phyloP scores from a whole-genome alignment of 2,113 vertebrate genomes.

The Tetrao urogallus region DNA sequence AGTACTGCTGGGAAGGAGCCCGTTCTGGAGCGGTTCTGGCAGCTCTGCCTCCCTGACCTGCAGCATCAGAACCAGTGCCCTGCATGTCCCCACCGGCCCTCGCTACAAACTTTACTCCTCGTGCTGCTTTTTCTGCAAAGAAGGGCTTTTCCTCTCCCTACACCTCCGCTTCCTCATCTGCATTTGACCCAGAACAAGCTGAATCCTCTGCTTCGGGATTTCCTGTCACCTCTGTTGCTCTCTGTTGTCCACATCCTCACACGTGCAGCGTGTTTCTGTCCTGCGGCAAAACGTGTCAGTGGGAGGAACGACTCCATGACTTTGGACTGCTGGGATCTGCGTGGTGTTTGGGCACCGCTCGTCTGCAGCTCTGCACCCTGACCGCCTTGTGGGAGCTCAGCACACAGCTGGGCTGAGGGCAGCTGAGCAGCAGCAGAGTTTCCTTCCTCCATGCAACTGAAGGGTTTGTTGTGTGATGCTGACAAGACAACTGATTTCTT shows the following conservation, averaged over 20 bases:
- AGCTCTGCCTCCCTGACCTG: neutral
- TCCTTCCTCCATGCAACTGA: neutral
- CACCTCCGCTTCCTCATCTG: neutral
- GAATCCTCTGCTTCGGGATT: constrained; percentile 8
- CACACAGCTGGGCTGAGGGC: neutral
- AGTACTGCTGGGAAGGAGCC: neutral
- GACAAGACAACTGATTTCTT: neutral
- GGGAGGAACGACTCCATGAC: neutral
- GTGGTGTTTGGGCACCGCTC: neutral
- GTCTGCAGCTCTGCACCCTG: neutral
- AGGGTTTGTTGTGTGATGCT: neutral
- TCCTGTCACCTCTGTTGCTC: constrained; percentile 31
- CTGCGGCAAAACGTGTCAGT: neutral
- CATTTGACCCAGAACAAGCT: neutral
- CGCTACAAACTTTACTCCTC: neutral
- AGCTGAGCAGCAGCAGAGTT: fast-evolving
- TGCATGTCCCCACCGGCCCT: neutral
- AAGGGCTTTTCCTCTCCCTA: neutral
- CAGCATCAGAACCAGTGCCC: fast-evolving
- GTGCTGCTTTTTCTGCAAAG: neutral
- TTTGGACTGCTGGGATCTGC: neutral
- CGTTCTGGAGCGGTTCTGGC: neutral
- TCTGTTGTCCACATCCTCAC: neutral
- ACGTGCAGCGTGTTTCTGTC: neutral
- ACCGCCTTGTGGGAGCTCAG: fast-evolving